Evolutionary conservation across 1,140 invertebrate genomes (phyloP), one percentile per base, ranked within the genome.

Genomic region (Drosophila nikananu): DNA sequence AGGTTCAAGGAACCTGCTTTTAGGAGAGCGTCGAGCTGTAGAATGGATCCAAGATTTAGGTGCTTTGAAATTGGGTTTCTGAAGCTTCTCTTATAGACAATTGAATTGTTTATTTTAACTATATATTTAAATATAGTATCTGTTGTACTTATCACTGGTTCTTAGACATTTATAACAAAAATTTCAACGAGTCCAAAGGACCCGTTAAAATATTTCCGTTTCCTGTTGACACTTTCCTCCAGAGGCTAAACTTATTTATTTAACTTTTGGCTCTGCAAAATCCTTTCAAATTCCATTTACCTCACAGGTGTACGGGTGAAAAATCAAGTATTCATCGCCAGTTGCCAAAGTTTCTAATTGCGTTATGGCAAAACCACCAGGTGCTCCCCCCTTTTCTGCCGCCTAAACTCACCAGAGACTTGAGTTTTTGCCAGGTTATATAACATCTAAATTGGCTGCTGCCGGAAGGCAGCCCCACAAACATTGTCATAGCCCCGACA

Each of bases 381-480:
- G 41, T 17, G 19, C 25, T 51, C 8, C 9, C 17, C 23, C 27
- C 13, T n/a, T 52, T 46, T 48, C 32, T 30, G 39, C 25, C 37
- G 42, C 68, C 68, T 72, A 6, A 32, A 27, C 32, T 12, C 44
- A 8, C 66, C 5, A 10, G 70, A 17, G 54, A 21, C 44, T 32
- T 17, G 19, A 39, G 25, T 49, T 58, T 32, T 42, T 57, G 52
- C 54, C 42, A 49, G 54, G 54, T 60, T 73, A 60, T 73, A 61
- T 72, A 60, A 72, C 54, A 73, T 72, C 57, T 48, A 60, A 72
- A 72, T 73, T 73, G 63, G 67, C 27, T 72, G 49, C 30, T 51
- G 35, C 42, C 44, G 17, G 5, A 30, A 12, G 15, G 30, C 13
- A 13, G 65, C 30, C 44, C 21, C n/a, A 12, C 42, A 39, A 70